Conservation (phyloP, 1,140 invertebrate species). For the Rhynchophorus ferrugineus region DNA sequence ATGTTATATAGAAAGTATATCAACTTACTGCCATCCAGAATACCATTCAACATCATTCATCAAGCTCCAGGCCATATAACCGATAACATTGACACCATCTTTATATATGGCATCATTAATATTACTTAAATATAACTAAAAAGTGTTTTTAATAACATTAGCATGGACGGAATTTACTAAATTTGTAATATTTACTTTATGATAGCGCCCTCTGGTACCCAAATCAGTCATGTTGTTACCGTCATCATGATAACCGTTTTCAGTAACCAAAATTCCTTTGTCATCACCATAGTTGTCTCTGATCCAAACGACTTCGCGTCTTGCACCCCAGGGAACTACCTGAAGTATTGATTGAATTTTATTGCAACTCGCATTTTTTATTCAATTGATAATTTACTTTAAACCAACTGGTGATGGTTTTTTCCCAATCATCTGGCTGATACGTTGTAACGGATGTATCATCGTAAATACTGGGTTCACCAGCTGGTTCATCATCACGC, state of each 20-base stretch:
- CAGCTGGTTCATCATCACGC: neutral
- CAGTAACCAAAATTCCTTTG: constrained; percentile 51
- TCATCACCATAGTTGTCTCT: constrained; percentile 52
- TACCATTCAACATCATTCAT: constrained; percentile 60
- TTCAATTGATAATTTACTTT: neutral
- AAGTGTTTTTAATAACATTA: no score
- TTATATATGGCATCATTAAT: constrained; percentile 38
- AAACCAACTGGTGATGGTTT: neutral
- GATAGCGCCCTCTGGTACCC: constrained; percentile 10
- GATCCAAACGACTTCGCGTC: constrained; percentile 53
- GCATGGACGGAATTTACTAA: neutral
- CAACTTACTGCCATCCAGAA: constrained; percentile 42
- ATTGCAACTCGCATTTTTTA: neutral
- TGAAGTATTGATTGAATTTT: constrained; percentile 11
- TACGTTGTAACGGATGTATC: neutral
- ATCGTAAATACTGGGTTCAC: neutral
- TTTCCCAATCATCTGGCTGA: neutral
- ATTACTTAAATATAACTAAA: constrained; percentile 42
- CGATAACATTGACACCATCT: constrained; percentile 38
- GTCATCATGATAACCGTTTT: constrained; percentile 54
- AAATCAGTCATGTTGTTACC: constrained; percentile 13
- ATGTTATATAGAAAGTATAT: neutral
- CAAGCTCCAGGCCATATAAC: constrained; percentile 54
- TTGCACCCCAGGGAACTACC: constrained; percentile 50
- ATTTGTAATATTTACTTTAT: constrained; percentile 6